phyloP scores from a whole-genome alignment of 2,113 vertebrate species.

The Microcebus tavaratra region DNA sequence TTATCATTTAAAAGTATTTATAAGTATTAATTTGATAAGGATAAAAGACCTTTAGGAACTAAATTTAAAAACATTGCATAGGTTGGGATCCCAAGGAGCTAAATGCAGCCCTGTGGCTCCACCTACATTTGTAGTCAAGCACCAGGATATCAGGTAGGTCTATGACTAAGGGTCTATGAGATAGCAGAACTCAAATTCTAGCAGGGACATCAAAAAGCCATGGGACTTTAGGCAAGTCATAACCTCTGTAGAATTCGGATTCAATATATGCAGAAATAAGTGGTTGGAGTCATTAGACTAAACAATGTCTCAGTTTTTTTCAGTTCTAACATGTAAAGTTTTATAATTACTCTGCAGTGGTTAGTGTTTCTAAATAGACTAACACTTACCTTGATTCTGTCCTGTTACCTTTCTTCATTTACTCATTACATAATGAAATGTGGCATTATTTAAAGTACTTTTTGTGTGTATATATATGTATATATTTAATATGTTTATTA shows the following conservation, averaged over 20 bases:
- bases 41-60: not conserved
- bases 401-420: not conserved
- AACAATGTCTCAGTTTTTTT: not conserved
- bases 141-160: rapidly evolving
- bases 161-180: not conserved
- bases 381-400: too few species aligned
- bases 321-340: not conserved
- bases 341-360: not conserved
- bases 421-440: not conserved
- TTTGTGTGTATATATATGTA: not conserved
- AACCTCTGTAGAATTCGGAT: not conserved
- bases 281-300: not conserved
- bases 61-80: not conserved
- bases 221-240: not conserved
- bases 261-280: not conserved
- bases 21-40: not conserved
- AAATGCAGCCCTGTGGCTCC: too few species aligned
- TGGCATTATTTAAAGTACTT: not conserved
- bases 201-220: not conserved
- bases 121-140: not conserved
- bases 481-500: not conserved
- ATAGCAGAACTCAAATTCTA: not conserved
- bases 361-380: not conserved
- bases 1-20: not conserved
- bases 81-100: not conserved